Evolutionary conservation across 2,888 invertebrate species (phyloP), one percentile per base, ranked within the genome.

Genomic region (Lymantria monacha): DNA sequence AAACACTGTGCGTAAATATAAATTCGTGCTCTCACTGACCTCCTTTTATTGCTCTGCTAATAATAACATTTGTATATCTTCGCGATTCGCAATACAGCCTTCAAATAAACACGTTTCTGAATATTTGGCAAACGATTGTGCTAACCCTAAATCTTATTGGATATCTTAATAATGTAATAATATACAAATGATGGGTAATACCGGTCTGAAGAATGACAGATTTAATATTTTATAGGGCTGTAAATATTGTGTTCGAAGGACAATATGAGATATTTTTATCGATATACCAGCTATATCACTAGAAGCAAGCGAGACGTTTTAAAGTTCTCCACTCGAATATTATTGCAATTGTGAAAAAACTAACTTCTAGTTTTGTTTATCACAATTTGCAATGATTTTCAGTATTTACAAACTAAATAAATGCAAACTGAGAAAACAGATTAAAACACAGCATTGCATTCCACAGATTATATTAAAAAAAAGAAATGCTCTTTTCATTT

Each of bases 391-490:
- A 79, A 76, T 79, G 74, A 74, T 70, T 38, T 74, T 78, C 64
- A 45, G 61, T 42, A n/a, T 42, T 30, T 30, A 30, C 12, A 42
- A 30, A 57, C 48, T 63, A 63, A 22, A 57, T 56, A 61, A n/a
- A 57, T 60, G 53, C 56, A 56, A 60, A 56, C 48, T 56, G 51
- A 59, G 47, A 65, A 48, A 68, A 67, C 63, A 63, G 60, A 69
- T 68, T 30, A 9, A 14, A 65, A 70, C 66, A 68, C 63, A 68
- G 74, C 74, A 76, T 81, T 77, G 79, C 85, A 87, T 86, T 86
- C 86, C 87, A 82, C 81, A 75, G 71, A 74, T 75, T 74, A 81
- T 78, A 78, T 76, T 69, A 75, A 70, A 61, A 72, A 69, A 69
- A 67, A 48, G 42, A 33, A 63, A 63, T 55, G 46, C 46, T 51